A percentile compares a stretch with the other conserved stretches of the same genome.
phyloP scores from a whole-genome alignment of 2,113 vertebrate species.

The Ameiurus melas region DNA sequence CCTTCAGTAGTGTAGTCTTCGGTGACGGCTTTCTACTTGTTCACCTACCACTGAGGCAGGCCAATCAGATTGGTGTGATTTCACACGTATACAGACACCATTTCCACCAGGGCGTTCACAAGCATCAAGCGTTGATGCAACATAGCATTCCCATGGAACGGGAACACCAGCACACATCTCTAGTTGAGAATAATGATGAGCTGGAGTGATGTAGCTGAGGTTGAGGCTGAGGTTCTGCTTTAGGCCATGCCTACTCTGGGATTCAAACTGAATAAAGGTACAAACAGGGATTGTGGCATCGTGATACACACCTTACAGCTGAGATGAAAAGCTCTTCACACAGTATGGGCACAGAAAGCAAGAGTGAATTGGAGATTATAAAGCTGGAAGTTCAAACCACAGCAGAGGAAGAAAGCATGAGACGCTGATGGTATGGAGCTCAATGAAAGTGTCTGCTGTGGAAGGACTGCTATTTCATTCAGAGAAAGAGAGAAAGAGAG shows the following conservation, averaged over 20 bases:
- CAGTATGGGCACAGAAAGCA: neutral
- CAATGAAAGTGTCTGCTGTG: neutral
- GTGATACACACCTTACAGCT: neutral
- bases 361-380: neutral
- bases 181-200: neutral
- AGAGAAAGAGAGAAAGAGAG: neutral
- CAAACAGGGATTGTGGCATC: neutral
- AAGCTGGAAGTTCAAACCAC: neutral
- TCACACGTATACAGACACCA: too few relatives aligned
- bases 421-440: neutral
- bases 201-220: neutral
- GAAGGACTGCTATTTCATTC: neutral
- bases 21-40: too few relatives aligned
- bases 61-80: too few relatives aligned
- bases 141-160: too few relatives aligned
- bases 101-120: too few relatives aligned
- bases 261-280: neutral
- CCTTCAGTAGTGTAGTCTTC: too few relatives aligned
- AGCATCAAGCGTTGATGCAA: too few relatives aligned
- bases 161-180: neutral
- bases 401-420: neutral
- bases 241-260: neutral
- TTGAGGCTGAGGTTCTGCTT: neutral
- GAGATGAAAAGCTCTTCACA: neutral
- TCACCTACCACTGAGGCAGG: too few relatives aligned